Conservation (phyloP, 2,888 invertebrate species). For the Chymomyza caudatula region DNA sequence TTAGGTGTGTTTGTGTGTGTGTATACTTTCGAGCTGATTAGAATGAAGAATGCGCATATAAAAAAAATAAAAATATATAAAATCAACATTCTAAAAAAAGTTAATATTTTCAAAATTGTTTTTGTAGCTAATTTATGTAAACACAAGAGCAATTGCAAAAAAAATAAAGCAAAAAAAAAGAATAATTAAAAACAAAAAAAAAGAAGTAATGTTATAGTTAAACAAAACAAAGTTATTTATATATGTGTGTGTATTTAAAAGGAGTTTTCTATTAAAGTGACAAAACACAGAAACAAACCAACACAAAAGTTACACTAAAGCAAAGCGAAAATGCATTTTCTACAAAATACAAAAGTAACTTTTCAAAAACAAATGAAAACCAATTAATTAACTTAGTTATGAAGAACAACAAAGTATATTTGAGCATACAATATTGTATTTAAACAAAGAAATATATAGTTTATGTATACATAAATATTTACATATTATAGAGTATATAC, state of each 20-base stretch:
- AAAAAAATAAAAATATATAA: neutral
- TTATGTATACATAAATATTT: too few species aligned
- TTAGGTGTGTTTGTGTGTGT: neutral
- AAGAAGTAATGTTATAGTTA: neutral
- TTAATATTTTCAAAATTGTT: neutral
- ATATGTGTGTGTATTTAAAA: neutral
- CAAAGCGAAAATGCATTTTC: neutral
- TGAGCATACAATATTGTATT: constrained; percentile 14
- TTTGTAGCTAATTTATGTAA: neutral
- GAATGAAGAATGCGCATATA: neutral
- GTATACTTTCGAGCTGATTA: neutral
- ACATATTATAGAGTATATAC: constrained; percentile 10
- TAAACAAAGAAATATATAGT: constrained; percentile 22
- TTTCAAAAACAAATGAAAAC: neutral
- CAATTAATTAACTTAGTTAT: constrained; percentile 9
- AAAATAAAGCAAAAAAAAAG: neutral
- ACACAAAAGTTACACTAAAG: neutral
- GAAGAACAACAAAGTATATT: constrained; percentile 1
- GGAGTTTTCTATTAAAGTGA: neutral
- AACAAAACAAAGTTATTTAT: neutral
- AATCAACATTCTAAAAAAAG: neutral
- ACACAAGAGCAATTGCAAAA: neutral
- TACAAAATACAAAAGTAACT: neutral
- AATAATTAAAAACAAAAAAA: neutral
- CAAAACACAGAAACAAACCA: neutral